A percentile compares a stretch with the other conserved stretches of the same genome.
phyloP scores from a whole-genome alignment of 1,140 invertebrate species.

The Formica selysi region DNA sequence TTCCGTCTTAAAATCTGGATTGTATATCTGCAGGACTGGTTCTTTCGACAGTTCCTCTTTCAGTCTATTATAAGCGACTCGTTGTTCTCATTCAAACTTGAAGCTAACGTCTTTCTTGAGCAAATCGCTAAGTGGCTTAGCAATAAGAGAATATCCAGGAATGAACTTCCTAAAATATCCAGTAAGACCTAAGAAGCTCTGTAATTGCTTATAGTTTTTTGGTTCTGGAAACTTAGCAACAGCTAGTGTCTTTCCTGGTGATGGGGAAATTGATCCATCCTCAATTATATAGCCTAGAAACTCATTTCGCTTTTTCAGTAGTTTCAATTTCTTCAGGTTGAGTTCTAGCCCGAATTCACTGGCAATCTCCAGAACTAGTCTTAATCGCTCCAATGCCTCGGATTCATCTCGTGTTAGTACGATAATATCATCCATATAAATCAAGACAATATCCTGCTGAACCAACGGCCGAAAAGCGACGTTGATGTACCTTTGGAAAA shows the following conservation, averaged over 20 bases:
- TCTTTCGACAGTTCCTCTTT: neutral
- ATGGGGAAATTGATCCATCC: neutral
- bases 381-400: neutral
- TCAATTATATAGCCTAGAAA: neutral
- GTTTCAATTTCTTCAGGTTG: neutral
- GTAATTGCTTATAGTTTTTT: neutral
- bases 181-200: slow-evolving; percentile 20
- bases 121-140: slow-evolving; percentile 63
- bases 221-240: neutral
- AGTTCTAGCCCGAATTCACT: slow-evolving; percentile 3
- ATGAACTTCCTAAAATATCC: slow-evolving; percentile 17
- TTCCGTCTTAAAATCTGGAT: neutral
- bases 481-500: neutral
- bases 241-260: neutral
- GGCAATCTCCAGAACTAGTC: neutral
- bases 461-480: neutral
- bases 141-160: slow-evolving; percentile 52
- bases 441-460: neutral
- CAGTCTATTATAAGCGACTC: neutral
- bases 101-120: slow-evolving; percentile 41
- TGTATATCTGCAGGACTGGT: neutral
- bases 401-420: neutral
- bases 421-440: slow-evolving; percentile 33
- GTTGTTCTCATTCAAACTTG: slow-evolving; percentile 12
- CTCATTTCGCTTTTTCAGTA: neutral